These are phyloP conservation scores for Gorilla gorilla DNA, from an alignment of 2,113 vertebrate genomes.

Conservation along the genomic window DNA sequence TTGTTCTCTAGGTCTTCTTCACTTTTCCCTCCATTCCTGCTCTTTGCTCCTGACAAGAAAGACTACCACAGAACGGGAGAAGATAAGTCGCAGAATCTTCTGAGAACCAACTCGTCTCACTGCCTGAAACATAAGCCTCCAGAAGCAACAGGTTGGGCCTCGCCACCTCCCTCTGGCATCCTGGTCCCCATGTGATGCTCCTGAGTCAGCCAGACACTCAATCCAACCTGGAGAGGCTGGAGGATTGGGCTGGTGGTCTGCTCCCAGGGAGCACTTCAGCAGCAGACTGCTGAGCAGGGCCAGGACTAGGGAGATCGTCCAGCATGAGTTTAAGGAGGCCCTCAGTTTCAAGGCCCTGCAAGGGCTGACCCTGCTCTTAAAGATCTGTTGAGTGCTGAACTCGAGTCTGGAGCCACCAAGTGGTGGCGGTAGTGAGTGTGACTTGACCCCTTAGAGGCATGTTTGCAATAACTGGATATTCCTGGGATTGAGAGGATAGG, in stretches of 20 bases:
- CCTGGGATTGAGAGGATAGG: background rate
- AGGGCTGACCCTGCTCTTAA: background rate
- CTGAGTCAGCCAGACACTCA: background rate
- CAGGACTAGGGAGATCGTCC: background rate
- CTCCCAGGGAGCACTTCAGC: background rate
- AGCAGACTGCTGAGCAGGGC: background rate
- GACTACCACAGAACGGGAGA: background rate
- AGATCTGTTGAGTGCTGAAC: background rate
- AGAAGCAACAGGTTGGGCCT: background rate
- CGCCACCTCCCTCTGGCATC: background rate
- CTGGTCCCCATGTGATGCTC: background rate
- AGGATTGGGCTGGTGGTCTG: too few species aligned
- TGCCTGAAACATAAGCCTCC: background rate
- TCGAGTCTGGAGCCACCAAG: background rate
- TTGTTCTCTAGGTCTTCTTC: background rate
- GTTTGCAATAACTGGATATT: background rate
- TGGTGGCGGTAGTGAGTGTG: background rate
- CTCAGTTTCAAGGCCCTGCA: background rate
- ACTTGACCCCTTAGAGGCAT: background rate
- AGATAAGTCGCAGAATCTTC: background rate
- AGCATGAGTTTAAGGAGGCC: background rate
- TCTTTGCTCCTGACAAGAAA: background rate
- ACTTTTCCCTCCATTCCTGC: background rate
- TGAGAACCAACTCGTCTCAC: background rate
- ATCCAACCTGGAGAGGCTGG: background rate